Evolutionary conservation across 2,888 invertebrate genomes (phyloP), one percentile per base, ranked within the genome.

Genomic region (Agrilus cyanescens): DNA sequence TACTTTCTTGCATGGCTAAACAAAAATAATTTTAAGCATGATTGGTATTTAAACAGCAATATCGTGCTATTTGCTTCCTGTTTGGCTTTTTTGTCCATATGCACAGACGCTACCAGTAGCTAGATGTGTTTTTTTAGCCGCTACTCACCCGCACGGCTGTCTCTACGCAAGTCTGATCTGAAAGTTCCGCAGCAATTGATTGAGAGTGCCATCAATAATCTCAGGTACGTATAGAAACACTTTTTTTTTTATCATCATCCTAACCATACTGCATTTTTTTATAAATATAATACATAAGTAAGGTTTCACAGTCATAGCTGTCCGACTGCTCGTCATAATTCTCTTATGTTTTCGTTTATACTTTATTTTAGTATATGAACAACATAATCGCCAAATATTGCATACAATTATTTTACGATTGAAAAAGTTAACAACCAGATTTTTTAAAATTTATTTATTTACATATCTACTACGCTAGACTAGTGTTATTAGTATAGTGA

Each of bases 91-190:
- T 49, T 46, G 25, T 25, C 25, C 25, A 25, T 25, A 25, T 52
- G 57, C 57, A 56, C 54, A 57, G 52, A 52, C 47, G 41, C 41
- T 50, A 40, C 46, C 46, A 52, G 55, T 54, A 57, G 59, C 50
- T 61, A 60, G 61, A 54, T 58, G 59, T 62, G 53, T 63, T 57
- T 57, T 66, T 66, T 64, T 82, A 86, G 85, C 77, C 85, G 85
- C 71, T 85, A 83, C 76, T 84, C 85, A 72, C 82, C 85, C 60
- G 81, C 78, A 72, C 75, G 85, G 68, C 75, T 85, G 69, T 85
- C 85, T 65, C 77, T 86, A 68, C 79, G 83, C 68, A 85, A 85
- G 73, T 77, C 79, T 57, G 83, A 85, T 67, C 77, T 85, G 72
- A 82, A 81, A 74, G 73, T 82, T 61, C 78, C 82, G 57, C 79